These are phyloP conservation scores for Sandelia bainsii DNA, from an alignment of 2,797 vertebrate genomes.

Conservation along the genomic window DNA sequence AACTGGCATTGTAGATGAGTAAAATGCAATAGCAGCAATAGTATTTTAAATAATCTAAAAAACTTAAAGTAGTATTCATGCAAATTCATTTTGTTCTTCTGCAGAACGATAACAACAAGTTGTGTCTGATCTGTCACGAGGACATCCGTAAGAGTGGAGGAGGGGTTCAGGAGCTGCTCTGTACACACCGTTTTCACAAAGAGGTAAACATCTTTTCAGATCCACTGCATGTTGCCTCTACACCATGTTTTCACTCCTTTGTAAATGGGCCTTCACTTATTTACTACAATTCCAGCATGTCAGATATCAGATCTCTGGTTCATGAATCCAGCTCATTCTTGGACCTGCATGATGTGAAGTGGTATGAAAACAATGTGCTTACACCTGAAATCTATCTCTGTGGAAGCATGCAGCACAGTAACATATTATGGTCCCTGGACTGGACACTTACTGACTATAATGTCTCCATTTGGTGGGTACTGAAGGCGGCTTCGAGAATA, in stretches of 20 bases:
- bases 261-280: neutral
- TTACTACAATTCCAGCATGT: constrained; percentile 48
- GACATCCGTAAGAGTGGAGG: constrained; percentile 65
- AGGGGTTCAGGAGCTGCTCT: constrained; percentile 75
- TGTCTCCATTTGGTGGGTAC: constrained; percentile 60
- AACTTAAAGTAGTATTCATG: neutral
- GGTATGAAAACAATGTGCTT: constrained; percentile 42
- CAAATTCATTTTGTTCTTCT: constrained; percentile 16
- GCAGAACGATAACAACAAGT: constrained; percentile 71
- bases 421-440: neutral
- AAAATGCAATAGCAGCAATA: too few species aligned
- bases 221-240: constrained; percentile 21
- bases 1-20: neutral
- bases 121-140: constrained; percentile 80
- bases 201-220: constrained; percentile 65
- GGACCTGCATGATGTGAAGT: constrained; percentile 45
- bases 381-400: neutral
- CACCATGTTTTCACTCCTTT: neutral
- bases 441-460: constrained; percentile 27
- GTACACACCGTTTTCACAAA: constrained; percentile 81
- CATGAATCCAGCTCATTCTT: constrained; percentile 33
- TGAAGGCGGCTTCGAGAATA: constrained; percentile 66
- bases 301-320: constrained; percentile 37
- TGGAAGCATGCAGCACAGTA: constrained; percentile 33
- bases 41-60: neutral